Base-by-base conservation (phyloP, 2,113 vertebrate species). In the Hemicordylus capensis region DNA sequence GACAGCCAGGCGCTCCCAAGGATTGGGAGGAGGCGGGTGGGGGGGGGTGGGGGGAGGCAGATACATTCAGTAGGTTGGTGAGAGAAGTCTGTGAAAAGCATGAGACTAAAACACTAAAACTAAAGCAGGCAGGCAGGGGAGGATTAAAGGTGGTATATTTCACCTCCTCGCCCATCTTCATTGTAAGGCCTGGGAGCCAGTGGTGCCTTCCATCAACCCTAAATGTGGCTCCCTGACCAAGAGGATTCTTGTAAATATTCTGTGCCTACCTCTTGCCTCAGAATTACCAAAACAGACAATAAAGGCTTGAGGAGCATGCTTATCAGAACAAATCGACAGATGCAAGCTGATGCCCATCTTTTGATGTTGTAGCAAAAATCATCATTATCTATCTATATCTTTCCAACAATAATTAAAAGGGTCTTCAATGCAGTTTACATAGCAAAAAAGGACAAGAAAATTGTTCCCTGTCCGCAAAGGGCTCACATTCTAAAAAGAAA, bases 1-100 rank as follows among this genome's bases (percentile, higher is more conserved):
- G 93, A 93, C 93, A 80, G 90, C 72, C 72, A 79, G 72, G 88
- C 77, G 84, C 0, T 0, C 63, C 56, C 48, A 85, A 86, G 86
- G 92, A 89, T 86, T 86, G 83, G 51, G 86, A 81, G 81, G 86
- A 88, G 80, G 81, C 39, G 2, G 70, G 85, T 80, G 61, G 39
- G n/a, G n/a, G n/a, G n/a, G n/a, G n/a, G n/a, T n/a, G n/a, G 56
- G 31, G 6, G 20, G 6, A 78, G 31, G 42, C 84, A 59, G 24
- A 58, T 44, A n/a, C n/a, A 85, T 76, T 77, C 83, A 77, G 39
- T 46, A 34, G 31, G 28, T 56, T 67, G 54, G 51, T 44, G 6
- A 63, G 37, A 69, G 37, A 76, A 31, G 48, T 66, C 37, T 72
- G 51, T 73, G 69, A 48, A 8, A 15, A 73, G 66, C 3, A 39